Conservation (phyloP, 2,888 invertebrate species). For the Miltochrista miniata region DNA sequence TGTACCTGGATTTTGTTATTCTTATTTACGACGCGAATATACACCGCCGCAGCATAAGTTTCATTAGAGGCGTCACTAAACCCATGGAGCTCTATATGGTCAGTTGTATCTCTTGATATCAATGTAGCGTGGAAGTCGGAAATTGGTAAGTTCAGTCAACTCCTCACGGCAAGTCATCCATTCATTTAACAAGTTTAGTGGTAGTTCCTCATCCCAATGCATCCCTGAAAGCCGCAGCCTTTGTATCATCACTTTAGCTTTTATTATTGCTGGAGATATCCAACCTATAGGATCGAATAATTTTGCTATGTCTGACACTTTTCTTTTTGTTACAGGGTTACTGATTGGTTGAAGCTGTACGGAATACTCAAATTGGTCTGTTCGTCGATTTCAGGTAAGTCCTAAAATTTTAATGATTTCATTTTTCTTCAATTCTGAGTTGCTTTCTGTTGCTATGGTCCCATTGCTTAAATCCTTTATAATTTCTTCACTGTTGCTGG, state of each 20-base stretch:
- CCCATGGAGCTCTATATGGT: background rate
- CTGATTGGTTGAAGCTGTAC: too few relatives aligned
- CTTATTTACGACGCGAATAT: background rate
- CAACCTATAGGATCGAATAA: constrained; percentile 19
- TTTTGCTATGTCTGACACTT: constrained; percentile 29
- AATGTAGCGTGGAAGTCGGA: constrained; percentile 26
- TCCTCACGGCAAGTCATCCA: constrained; percentile 24
- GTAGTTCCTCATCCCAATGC: constrained; percentile 13
- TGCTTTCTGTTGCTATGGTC: constrained; percentile 22
- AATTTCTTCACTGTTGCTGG: background rate
- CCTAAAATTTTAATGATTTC: too few relatives aligned
- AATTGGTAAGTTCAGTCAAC: constrained; percentile 5
- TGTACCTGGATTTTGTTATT: background rate
- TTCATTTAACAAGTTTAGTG: constrained; percentile 14
- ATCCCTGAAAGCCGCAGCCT: constrained; percentile 13
- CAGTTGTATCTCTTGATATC: background rate
- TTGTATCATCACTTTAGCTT: constrained; percentile 14
- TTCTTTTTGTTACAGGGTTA: constrained; percentile 24
- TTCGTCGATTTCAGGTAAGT: too few relatives aligned
- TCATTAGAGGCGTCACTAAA: constrained; percentile 1
- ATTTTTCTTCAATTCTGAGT: constrained; percentile 29
- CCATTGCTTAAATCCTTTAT: background rate
- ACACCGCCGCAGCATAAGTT: constrained; percentile 3
- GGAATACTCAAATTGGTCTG: too few relatives aligned
- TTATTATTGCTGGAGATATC: constrained; percentile 9